Base-by-base conservation (phyloP, 30 jellyfish, hydroid and myxozoan genomes). In the Nemopilema nomurai region DNA sequence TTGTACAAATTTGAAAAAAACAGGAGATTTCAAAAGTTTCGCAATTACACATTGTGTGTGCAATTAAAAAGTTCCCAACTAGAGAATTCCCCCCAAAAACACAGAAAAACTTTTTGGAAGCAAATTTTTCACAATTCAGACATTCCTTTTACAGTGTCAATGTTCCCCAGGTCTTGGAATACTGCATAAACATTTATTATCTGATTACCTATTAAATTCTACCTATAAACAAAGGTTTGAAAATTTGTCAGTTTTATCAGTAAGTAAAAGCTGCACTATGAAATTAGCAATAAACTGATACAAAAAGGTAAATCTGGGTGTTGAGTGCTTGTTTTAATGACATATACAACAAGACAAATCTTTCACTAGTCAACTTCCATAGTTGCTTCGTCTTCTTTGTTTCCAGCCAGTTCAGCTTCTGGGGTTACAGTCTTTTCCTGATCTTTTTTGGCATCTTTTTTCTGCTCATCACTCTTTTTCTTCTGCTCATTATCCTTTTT, bases 291-390 rank as follows among this genome's bases (percentile, higher is more conserved):
- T 17, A 18, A 57, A 19, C 9, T 21, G 19, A 25, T 9, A 53
- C 6, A 79, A 3, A 67, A 65, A 1, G 23, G 4, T n/a, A n/a
- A n/a, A n/a, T n/a, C n/a, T n/a, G n/a, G n/a, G n/a, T n/a, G n/a
- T n/a, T n/a, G n/a, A n/a, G n/a, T n/a, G n/a, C n/a, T n/a, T n/a
- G n/a, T n/a, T n/a, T n/a, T 17, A 18, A 57, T 71, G 30, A 19
- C 9, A 1, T 68, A 25, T 9, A 53, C 6, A 79, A 3, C 83
- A 65, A 1, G 23, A 19, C 41, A n/a, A n/a, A n/a, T n/a, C n/a
- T n/a, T n/a, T n/a, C n/a, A n/a, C 41, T 67, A 87, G 73, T 87
- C 96, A 18, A 87, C 85, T 63, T 87, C 96, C 96, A 87, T 87
- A 17, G 74, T 90, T 51, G 74, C 50, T 49, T 87, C 85, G 78